A percentile compares a stretch with the other conserved stretches of the same genome.
Evolutionary conservation across 2,113 vertebrate genomes (phyloP).

Genomic region (Macquaria ambigua): DNA sequence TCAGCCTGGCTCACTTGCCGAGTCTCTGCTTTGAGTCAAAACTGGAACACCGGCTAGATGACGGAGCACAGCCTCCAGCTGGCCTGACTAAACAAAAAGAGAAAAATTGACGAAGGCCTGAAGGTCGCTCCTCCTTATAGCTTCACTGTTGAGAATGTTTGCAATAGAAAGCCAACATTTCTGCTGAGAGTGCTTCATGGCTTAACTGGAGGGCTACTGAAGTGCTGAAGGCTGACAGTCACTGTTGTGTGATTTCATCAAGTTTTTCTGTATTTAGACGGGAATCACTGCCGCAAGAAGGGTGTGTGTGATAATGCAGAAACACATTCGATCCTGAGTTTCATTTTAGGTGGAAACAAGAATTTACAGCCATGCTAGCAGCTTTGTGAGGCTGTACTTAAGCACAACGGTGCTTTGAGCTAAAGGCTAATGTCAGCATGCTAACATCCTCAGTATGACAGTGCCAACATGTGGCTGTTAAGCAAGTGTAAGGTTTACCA

Average conservation of each 20-base stretch:
- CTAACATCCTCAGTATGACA: neutral
- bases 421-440: neutral
- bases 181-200: constrained; percentile 31
- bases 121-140: constrained; percentile 46
- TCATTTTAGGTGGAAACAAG: neutral
- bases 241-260: constrained; percentile 15
- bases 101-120: constrained; percentile 67
- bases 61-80: constrained; percentile 68
- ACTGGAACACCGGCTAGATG: constrained; percentile 58
- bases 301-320: neutral
- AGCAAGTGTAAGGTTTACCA: neutral
- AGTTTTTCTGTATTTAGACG: neutral
- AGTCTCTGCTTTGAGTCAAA: constrained; percentile 78
- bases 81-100: constrained; percentile 79
- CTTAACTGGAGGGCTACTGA: constrained; percentile 48
- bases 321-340: neutral
- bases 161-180: constrained; percentile 18
- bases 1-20: constrained; percentile 71
- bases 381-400: neutral
- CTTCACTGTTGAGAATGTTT: constrained; percentile 38
- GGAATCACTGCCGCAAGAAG: neutral
- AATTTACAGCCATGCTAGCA: neutral
- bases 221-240: neutral
- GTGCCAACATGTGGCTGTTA: neutral
- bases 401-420: neutral